Evolutionary conservation across 2,113 vertebrate genomes (phyloP).

Genomic region (Lota lota): DNA sequence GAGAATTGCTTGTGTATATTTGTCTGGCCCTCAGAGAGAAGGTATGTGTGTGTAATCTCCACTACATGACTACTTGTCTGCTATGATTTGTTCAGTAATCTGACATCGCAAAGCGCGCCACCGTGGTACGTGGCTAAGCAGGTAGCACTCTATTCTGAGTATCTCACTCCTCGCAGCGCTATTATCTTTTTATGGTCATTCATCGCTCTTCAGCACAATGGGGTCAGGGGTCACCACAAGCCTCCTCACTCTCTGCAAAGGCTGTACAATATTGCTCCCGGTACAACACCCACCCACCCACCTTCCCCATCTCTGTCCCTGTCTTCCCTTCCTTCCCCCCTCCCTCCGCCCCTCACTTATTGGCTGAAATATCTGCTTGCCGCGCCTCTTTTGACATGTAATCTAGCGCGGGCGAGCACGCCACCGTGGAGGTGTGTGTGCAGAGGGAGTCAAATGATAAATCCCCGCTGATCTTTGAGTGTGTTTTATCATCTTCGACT

Average conservation of each 20-base stretch:
- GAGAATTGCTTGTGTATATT: no score
- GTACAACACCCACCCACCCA: constrained; percentile 23
- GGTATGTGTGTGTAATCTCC: background rate
- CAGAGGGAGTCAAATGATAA: constrained; percentile 39
- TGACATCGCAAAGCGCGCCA: no score
- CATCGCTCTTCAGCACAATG: constrained; percentile 65
- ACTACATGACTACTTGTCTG: constrained; percentile 27
- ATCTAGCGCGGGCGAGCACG: constrained; percentile 56
- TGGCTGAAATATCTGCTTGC: constrained; percentile 65
- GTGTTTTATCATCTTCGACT: constrained; percentile 58
- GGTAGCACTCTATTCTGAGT: constrained; percentile 23
- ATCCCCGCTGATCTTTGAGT: constrained; percentile 32
- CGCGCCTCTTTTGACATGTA: constrained; percentile 63
- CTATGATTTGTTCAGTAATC: constrained; percentile 27
- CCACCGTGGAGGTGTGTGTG: constrained; percentile 18
- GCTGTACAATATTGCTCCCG: constrained; percentile 39
- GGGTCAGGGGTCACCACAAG: constrained; percentile 51
- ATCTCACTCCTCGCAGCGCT: constrained; percentile 37
- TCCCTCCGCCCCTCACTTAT: constrained; percentile 35
- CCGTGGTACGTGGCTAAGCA: no score
- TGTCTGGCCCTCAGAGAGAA: no score
- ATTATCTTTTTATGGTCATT: constrained; percentile 54
- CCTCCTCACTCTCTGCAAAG: background rate
- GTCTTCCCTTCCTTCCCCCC: constrained; percentile 11
- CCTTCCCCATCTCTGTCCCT: background rate